Evolutionary conservation across 2,113 vertebrate genomes (phyloP).

Genomic region (Xiphias gladius): DNA sequence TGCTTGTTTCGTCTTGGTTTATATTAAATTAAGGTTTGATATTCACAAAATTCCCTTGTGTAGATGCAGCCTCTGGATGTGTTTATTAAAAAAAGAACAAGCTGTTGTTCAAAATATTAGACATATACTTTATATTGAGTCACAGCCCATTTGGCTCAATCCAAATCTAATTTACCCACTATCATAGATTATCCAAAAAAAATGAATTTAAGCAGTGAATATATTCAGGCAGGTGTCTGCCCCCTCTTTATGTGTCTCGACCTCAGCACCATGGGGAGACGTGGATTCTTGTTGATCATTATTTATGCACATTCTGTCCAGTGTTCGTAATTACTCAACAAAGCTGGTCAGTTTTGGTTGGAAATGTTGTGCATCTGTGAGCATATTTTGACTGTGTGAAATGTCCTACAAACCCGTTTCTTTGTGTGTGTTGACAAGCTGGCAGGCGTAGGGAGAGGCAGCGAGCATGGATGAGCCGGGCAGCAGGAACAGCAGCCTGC

Average conservation of each 20-base stretch:
- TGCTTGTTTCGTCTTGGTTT: too few species aligned
- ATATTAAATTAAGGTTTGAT: not conserved
- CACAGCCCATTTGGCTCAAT: not conserved
- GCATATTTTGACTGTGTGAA: not conserved
- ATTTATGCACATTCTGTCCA: not conserved
- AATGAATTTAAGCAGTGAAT: not conserved
- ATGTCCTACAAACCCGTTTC: not conserved
- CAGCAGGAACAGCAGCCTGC: constrained; percentile 89
- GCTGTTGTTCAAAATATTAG: not conserved
- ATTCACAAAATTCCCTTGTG: not conserved
- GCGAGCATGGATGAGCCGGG: constrained; percentile 87
- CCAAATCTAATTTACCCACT: not conserved
- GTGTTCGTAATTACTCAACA: constrained; percentile 5
- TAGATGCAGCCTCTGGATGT: not conserved
- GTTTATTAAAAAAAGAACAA: not conserved
- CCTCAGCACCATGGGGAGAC: not conserved
- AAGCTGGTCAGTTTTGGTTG: not conserved
- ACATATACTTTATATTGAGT: not conserved
- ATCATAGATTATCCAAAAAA: not conserved
- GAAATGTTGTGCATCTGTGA: not conserved
- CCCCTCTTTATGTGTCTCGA: constrained; percentile 1
- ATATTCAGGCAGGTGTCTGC: not conserved
- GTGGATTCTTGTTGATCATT: constrained; percentile 12
- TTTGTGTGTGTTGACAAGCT: constrained; percentile 68
- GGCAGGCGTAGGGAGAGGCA: constrained; percentile 69